Conservation (phyloP, 2,888 invertebrate genomes). For the Ariolimax columbianus region DNA sequence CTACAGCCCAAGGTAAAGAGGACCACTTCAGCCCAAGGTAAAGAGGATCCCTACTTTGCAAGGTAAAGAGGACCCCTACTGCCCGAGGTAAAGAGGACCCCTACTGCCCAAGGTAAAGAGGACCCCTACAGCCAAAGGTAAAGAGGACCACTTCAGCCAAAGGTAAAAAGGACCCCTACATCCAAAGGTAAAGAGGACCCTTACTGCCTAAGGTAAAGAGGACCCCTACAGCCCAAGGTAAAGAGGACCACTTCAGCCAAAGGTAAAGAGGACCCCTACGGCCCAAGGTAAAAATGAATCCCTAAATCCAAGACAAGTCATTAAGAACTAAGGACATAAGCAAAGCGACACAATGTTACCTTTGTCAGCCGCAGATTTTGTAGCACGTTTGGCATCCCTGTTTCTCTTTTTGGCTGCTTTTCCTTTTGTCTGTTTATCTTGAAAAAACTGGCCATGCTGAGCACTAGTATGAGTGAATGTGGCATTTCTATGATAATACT, state of each 20-base stretch:
- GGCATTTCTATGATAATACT: background rate
- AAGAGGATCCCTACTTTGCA: no score
- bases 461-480: conserved; percentile 30
- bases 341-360: background rate
- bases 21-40: no score
- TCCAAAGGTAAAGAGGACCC: background rate
- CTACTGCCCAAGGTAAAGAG: no score
- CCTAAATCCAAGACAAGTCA: background rate
- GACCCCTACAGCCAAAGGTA: no score
- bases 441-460: conserved; percentile 39
- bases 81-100: no score
- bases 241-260: no score
- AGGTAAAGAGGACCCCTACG: background rate
- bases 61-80: no score
- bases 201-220: no score
- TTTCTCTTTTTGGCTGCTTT: conserved; percentile 33
- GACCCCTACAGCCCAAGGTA: no score
- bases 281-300: background rate
- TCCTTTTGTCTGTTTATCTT: background rate
- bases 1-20: no score
- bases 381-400: conserved; percentile 2
- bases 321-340: background rate
- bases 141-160: no score
- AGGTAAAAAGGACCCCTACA: background rate
- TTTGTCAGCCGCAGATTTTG: conserved; percentile 21